These are phyloP conservation scores for Python bivittatus DNA, from an alignment of 2,113 vertebrate genomes.

Conservation along the genomic window DNA sequence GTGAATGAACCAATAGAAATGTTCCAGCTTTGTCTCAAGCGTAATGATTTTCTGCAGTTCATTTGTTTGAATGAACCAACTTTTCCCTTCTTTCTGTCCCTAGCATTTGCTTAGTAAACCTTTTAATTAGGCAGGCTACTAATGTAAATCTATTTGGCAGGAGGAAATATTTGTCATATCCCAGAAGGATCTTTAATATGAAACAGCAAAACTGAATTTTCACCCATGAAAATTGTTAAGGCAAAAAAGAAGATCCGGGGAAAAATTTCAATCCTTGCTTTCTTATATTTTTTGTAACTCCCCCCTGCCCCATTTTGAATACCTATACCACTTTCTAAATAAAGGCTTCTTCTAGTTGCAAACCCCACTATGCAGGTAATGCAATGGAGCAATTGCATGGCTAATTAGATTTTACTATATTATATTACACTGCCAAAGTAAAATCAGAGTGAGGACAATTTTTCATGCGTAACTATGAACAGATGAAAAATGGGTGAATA, in stretches of 20 bases:
- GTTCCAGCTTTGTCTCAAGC: neutral
- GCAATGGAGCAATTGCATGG: neutral
- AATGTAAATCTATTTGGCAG: neutral
- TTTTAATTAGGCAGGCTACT: neutral
- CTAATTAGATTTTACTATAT: neutral
- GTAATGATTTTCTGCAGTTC: neutral
- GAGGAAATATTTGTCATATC: constrained; percentile 46
- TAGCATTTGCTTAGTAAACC: neutral
- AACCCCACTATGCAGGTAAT: neutral
- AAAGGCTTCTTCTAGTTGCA: neutral
- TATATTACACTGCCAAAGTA: neutral
- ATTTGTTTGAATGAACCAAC: neutral
- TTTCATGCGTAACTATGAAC: neutral
- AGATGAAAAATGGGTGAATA: neutral
- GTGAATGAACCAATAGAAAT: neutral
- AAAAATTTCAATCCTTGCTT: neutral
- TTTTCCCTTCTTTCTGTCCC: neutral
- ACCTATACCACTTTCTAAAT: neutral
- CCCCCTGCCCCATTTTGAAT: neutral
- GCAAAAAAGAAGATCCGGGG: neutral
- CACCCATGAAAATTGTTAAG: neutral
- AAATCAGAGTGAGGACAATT: neutral
- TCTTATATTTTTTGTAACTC: neutral
- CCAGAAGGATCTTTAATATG: constrained; percentile 52
- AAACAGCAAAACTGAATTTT: constrained; percentile 33